Base-by-base conservation (phyloP, 1,140 invertebrate genomes). In the Ceratosolen fusciceps region DNA sequence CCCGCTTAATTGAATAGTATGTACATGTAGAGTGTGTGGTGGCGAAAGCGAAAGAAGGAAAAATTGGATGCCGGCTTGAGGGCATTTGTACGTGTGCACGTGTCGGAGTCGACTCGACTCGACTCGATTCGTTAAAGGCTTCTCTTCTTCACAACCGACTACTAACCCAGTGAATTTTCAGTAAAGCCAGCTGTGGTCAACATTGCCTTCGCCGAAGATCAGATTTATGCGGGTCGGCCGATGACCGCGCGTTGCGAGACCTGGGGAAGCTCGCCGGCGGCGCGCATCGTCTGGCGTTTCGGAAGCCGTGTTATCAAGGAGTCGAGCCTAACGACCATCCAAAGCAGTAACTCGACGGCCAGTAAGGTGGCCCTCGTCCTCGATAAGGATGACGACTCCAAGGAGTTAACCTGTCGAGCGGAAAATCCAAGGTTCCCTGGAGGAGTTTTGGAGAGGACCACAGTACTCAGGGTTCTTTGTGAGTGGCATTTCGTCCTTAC, bases 401-500 rank as follows among this genome's bases (percentile, higher is more conserved):
- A 95, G 82, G 93, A 94, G 82, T 92, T 98, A 70, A 94, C 94
- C 60, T 98, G 96, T 86, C 92, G 95, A 80, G 96, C 96, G n/a
- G 95, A 96, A 87, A 97, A 98, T 92, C 95, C 96, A 3, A 94
- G 95, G 90, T 95, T 97, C 86, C 95, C 95, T 26, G 94, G 95
- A 39, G 93, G 94, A 82, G 93, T 93, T 71, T 90, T 96, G 26
- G 95, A 97, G 87, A 94, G 96, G 83, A 93, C 93, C 24, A 93
- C 94, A 85, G 92, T 92, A 79, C 92, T 97, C 79, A 93, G 93
- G 85, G 95, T 97, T 82, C 93, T 95, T 88, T 97, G 96, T 97
- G 92, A 96, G 95, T 79, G 10, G 26, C 34, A 67, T 52, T 37
- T 37, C 19, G 37, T 34, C 31, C 1, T 34, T 62, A 60, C n/a